Base-by-base conservation (phyloP, 37 sponge, comb jelly and placozoan genomes). In the Beroe ovata region DNA sequence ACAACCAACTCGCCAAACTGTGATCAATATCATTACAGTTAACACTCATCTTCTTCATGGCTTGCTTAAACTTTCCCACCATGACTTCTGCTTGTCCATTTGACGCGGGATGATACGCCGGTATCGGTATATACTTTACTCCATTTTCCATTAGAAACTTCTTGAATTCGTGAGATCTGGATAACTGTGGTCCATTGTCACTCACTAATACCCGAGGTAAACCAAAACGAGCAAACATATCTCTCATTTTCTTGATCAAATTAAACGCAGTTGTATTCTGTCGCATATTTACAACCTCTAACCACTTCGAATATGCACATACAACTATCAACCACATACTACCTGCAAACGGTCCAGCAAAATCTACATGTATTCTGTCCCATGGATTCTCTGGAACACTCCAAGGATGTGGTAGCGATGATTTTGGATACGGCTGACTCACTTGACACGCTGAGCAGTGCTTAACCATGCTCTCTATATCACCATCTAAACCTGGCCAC, bases 351-450 rank as follows among this genome's bases (percentile, higher is more conserved):
- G 64, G 89, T 0, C 64, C 41, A 25, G 64, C 64, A 20, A 63
- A 89, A 32, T 89, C 89, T 14, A 92, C 35, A 39, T 91, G 91
- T 0, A 91, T 26, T 20, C 92, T 47, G 39, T 72, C 38, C 92
- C 92, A 89, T 0, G 91, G 91, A 11, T 47, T 47, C 11, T 6
- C 11, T 6, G 54, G 11, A 47, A 11, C 11, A 16, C 11, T 47
- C 54, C 54, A 47, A 6, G 54, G 54, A 47, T 47, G 54, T 47
- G 54, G 54, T 16, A 11, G 11, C 11, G 54, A 16, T 11, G 6
- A 16, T 47, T 6, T 6, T 11, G 54, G 54, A 47, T 47, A 16
- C 54, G 11, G 6, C 54, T 47, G 54, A 47, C 11, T 47, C 6
- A 11, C 11, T 30, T 66, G 69, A 32, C 69, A 66, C 16, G 18